phyloP scores from a whole-genome alignment of 2,113 vertebrate species.

The Tamias sibiricus region DNA sequence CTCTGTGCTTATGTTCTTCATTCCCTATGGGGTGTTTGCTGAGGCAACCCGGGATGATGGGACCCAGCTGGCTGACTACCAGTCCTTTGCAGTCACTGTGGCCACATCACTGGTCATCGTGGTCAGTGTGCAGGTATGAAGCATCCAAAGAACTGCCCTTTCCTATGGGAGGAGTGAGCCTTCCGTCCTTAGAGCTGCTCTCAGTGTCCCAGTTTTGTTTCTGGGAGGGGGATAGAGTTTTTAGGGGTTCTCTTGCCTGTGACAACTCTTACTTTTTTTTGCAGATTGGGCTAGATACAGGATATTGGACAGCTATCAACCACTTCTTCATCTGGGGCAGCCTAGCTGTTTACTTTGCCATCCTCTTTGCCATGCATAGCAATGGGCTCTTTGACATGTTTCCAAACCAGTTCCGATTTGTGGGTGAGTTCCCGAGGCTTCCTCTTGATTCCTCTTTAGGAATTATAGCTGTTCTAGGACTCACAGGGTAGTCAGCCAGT shows the following conservation, averaged over 20 bases:
- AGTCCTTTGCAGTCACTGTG: conserved; percentile 96
- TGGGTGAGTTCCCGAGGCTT: conserved; percentile 88
- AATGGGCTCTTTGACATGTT: conserved; percentile 94
- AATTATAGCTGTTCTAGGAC: background rate
- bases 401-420: conserved; percentile 96
- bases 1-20: conserved; percentile 95
- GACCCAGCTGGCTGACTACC: conserved; percentile 94
- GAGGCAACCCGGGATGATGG: conserved; percentile 91
- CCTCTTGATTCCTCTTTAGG: background rate
- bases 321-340: conserved; percentile 98
- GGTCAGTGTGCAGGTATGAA: conserved; percentile 94
- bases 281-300: conserved; percentile 95
- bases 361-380: conserved; percentile 95
- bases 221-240: fast-evolving
- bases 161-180: background rate
- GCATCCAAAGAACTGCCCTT: fast-evolving
- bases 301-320: conserved; percentile 97
- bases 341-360: conserved; percentile 92
- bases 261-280: background rate
- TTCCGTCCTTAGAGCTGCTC: background rate
- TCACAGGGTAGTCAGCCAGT: background rate
- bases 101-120: conserved; percentile 96
- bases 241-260: background rate
- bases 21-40: conserved; percentile 91
- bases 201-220: fast-evolving